phyloP scores from a whole-genome alignment of 2,797 vertebrate genomes.

The Lagocephalus sceleratus region DNA sequence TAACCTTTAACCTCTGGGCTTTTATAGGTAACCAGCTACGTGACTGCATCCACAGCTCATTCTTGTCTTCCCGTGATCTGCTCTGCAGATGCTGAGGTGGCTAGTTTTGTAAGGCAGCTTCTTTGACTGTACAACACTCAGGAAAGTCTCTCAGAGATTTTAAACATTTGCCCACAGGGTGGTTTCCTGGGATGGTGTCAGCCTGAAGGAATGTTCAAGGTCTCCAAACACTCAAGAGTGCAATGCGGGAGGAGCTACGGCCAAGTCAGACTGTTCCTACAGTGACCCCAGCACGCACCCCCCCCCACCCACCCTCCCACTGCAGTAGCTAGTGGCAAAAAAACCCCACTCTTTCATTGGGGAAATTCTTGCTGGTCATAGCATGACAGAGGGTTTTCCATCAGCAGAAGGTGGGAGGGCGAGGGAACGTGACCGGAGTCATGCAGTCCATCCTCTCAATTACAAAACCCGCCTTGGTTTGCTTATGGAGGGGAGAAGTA shows the following conservation, averaged over 20 bases:
- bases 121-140: slow-evolving; percentile 15
- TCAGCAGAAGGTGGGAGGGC: slow-evolving; percentile 23
- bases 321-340: slow-evolving; percentile 30
- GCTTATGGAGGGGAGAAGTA: neutral
- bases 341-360: slow-evolving; percentile 49
- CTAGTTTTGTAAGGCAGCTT: slow-evolving; percentile 36
- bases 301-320: too few species aligned
- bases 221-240: slow-evolving; percentile 23
- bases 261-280: slow-evolving; percentile 42
- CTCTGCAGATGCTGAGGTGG: slow-evolving; percentile 42
- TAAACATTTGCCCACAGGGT: slow-evolving; percentile 48
- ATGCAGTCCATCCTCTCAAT: slow-evolving; percentile 5
- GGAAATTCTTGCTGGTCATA: slow-evolving; percentile 46
- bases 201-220: slow-evolving; percentile 59
- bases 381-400: slow-evolving; percentile 59
- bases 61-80: slow-evolving; percentile 16
- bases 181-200: slow-evolving; percentile 69
- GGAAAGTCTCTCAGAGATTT: slow-evolving; percentile 51
- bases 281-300: slow-evolving; percentile 45
- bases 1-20: slow-evolving; percentile 45
- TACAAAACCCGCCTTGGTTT: slow-evolving; percentile 6
- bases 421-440: slow-evolving; percentile 17
- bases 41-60: slow-evolving; percentile 2
- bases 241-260: slow-evolving; percentile 30
- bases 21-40: slow-evolving; percentile 29